Evolutionary conservation across 2,113 vertebrate species (phyloP).

Genomic region (Coracopsis vasa): DNA sequence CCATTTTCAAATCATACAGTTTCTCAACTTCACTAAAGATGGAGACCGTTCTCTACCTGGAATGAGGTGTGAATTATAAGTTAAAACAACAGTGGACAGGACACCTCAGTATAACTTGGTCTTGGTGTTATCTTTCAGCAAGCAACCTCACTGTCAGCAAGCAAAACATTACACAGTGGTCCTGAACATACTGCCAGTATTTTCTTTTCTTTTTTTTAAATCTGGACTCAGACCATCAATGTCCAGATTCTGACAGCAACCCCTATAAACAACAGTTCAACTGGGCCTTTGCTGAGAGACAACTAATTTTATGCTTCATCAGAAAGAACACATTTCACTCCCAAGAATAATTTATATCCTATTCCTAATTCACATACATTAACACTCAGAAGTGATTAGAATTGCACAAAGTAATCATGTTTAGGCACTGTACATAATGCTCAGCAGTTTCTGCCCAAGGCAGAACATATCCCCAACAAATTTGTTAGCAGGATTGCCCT

Average conservation of each 20-base stretch:
- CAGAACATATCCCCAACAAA: neutral
- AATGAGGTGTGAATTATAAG: neutral
- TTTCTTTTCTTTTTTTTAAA: neutral
- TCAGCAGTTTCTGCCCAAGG: neutral
- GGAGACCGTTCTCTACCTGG: neutral
- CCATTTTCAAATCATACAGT: neutral
- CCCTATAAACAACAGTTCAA: neutral
- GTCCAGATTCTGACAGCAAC: neutral
- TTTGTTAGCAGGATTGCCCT: neutral
- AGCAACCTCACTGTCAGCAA: neutral
- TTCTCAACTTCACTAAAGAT: neutral
- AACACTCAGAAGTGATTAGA: slow-evolving; percentile 34
- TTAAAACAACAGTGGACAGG: neutral
- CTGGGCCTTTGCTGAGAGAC: neutral
- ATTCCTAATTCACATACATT: neutral
- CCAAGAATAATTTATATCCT: slow-evolving; percentile 32
- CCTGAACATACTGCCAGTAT: neutral
- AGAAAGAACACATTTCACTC: slow-evolving; percentile 37
- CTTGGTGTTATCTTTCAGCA: neutral
- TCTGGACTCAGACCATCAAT: neutral
- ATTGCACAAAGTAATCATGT: slow-evolving; percentile 16
- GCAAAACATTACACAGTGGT: neutral
- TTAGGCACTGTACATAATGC: neutral
- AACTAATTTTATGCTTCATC: slow-evolving; percentile 34
- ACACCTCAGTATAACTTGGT: neutral